Base-by-base conservation (phyloP, 2,113 vertebrate genomes). In the Australoheros scitulus region DNA sequence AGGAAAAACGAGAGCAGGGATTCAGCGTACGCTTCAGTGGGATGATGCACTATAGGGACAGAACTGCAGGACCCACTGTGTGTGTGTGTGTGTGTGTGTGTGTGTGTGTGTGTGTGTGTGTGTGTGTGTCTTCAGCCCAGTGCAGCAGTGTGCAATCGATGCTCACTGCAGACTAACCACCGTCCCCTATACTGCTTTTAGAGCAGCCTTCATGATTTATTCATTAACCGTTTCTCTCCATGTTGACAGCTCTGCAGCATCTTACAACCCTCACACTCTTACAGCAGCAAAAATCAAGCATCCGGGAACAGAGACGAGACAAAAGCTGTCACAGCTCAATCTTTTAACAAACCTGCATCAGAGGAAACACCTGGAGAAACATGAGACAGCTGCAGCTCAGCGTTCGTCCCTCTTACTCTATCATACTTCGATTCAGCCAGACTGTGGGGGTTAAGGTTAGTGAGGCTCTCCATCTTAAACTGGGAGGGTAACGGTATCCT, bases 201-300 rank as follows among this genome's bases (percentile, higher is more conserved):
- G 43, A 90, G 85, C 77, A 83, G 78, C 14, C 11, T 7, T 59
- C 88, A 93, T 93, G 87, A 91, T 89, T 93, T 82, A 93, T 91
- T 92, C 43, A 92, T 91, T 72, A 83, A 89, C 76, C 0, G 24
- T 34, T 63, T 87, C 76, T 80, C 79, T 85, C 61, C 18, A 79
- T 77, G 79, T 43, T 38, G 60, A 88, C 61, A 78, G 76, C 52
- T 75, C 76, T 34, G 22, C 79, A 65, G 74, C 65, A 20, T 70
- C 79, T 77, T 20, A 9, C 65, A 50, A 43, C 10, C 15, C 38
- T 26, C 47, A 32, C 32, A 52, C 43, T 4, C 68, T 20, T 32
- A 18, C 58, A 57, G 18, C 18, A 36, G 22, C 36, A 18, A 26
- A 26, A 26, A 61, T 13, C 7, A 6, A 57, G 52, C 15, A 38